Conservation (phyloP, 2,113 vertebrate genomes). For the Spea multiplicata region DNA sequence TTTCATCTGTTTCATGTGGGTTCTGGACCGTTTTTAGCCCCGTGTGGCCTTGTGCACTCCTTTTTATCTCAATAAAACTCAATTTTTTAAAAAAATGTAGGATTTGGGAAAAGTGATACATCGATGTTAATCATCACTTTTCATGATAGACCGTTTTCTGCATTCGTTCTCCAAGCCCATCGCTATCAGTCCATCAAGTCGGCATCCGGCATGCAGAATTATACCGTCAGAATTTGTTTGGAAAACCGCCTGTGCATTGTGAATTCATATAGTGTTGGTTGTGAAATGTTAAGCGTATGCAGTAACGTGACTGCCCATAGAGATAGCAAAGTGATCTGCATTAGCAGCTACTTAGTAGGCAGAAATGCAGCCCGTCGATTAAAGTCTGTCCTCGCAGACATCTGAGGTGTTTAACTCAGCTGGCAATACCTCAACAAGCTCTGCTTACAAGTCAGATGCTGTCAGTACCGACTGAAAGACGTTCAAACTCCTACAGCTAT, state of each 20-base stretch:
- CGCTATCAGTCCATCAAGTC: too few relatives aligned
- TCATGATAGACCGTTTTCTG: too few relatives aligned
- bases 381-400: constrained; percentile 26
- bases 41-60: too few relatives aligned
- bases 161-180: too few relatives aligned
- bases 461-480: constrained; percentile 25
- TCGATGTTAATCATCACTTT: too few relatives aligned
- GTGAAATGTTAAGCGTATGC: constrained; percentile 44
- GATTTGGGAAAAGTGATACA: too few relatives aligned
- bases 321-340: constrained; percentile 45
- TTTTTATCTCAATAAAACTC: too few relatives aligned
- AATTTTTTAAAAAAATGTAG: too few relatives aligned
- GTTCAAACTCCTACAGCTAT: constrained; percentile 11
- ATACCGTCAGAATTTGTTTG: constrained; percentile 12
- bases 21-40: too few relatives aligned
- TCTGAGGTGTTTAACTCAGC: constrained; percentile 27
- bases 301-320: constrained; percentile 28
- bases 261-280: constrained; percentile 25
- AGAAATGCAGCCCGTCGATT: constrained; percentile 34
- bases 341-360: constrained; percentile 45
- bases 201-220: neutral
- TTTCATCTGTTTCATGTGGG: too few relatives aligned
- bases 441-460: constrained; percentile 17
- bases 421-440: constrained; percentile 39
- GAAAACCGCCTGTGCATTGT: constrained; percentile 7